phyloP scores from a whole-genome alignment of 2,888 invertebrate genomes.

The Cataglyphis altisquamis region DNA sequence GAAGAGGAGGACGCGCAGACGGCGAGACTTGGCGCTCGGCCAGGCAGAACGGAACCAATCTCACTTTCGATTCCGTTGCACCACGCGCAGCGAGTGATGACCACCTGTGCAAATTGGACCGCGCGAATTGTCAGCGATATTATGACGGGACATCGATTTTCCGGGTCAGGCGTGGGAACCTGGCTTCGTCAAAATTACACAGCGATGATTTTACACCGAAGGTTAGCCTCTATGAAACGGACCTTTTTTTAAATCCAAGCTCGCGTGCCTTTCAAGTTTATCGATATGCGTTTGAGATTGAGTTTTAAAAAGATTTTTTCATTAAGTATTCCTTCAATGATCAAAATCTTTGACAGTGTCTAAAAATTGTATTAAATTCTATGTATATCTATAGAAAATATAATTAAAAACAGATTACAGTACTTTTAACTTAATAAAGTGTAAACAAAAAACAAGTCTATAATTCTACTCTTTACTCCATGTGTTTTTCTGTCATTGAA shows the following conservation, averaged over 20 bases:
- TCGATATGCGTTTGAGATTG: neutral
- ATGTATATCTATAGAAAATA: neutral
- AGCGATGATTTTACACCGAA: neutral
- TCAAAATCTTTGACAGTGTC: neutral
- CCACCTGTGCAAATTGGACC: conserved; percentile 73
- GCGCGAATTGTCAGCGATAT: conserved; percentile 59
- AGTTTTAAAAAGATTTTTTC: neutral
- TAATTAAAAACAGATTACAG: neutral
- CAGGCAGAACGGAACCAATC: conserved; percentile 79
- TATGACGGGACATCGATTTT: conserved; percentile 53
- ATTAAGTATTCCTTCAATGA: neutral
- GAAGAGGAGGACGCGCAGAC: conserved; percentile 33
- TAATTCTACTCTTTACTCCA: neutral
- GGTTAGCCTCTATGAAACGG: neutral
- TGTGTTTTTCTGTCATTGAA: neutral
- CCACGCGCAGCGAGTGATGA: conserved; percentile 43
- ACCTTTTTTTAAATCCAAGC: neutral
- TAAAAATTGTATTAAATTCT: neutral
- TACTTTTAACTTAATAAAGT: neutral
- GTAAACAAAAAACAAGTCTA: neutral
- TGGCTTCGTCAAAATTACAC: neutral
- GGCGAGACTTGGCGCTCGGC: conserved; percentile 68
- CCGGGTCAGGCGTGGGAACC: conserved; percentile 26
- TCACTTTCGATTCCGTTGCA: conserved; percentile 77
- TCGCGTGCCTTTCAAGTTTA: neutral